These are phyloP conservation scores for Alca torda DNA, from an alignment of 2,797 vertebrate species.

Conservation along the genomic window DNA sequence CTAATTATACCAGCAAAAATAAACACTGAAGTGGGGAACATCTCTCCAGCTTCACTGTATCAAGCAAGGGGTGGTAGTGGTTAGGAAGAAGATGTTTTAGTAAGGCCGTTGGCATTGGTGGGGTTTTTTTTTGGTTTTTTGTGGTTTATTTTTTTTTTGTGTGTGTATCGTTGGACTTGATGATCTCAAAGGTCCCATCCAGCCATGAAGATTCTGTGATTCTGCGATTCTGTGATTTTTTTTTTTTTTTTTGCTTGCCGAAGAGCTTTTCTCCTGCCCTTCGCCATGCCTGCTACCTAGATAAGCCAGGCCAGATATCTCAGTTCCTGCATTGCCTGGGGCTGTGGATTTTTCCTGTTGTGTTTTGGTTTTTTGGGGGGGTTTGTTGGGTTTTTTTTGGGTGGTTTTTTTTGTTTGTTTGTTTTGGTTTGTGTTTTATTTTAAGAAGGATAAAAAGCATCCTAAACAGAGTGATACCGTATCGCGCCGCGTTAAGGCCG, in stretches of 20 bases:
- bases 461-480: neutral
- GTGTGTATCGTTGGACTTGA: too few species aligned
- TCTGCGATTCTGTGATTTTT: neutral
- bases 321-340: neutral
- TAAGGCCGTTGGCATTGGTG: neutral
- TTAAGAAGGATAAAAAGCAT: neutral
- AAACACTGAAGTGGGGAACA: neutral
- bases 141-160: too few species aligned
- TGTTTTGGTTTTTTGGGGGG: neutral
- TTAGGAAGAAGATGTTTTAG: neutral
- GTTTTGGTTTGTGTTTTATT: neutral
- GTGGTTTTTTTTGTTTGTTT: fast-evolving
- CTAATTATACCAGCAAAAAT: constrained; percentile 19
- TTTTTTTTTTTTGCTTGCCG: neutral
- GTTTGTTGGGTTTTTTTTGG: neutral
- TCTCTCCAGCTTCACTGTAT: neutral
- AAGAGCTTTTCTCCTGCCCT: neutral
- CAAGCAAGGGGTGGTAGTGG: neutral
- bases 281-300: neutral
- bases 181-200: too few species aligned
- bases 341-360: neutral
- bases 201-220: too few species aligned
- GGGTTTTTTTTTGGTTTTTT: too few species aligned
- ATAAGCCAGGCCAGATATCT: neutral
- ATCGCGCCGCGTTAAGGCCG: neutral